Percentiles rank a stretch among this genome's conserved stretches.
Evolutionary conservation across 2,888 invertebrate species (phyloP).

Genomic region (Parnassius mnemosyne): DNA sequence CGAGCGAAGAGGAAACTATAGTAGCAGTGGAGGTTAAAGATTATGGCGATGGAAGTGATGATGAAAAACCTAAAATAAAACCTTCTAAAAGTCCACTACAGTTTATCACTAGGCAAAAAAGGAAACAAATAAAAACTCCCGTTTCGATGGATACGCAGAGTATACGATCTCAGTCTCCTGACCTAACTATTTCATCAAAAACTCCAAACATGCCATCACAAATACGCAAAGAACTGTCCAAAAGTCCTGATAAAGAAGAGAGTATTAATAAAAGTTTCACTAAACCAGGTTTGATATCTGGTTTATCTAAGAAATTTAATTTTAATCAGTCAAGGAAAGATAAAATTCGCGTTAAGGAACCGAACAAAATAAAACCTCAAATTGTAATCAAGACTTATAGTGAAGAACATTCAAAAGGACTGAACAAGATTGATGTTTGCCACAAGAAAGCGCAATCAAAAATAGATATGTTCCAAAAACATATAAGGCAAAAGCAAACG

Average conservation of each 20-base stretch:
- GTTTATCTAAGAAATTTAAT: conserved; percentile 61
- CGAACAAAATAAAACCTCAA: conserved; percentile 54
- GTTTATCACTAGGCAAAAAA: conserved; percentile 21
- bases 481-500: conserved; percentile 62
- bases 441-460: conserved; percentile 70
- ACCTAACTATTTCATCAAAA: conserved; percentile 43
- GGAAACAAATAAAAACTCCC: conserved; percentile 8
- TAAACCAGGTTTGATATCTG: conserved; percentile 60
- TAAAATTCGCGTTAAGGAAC: conserved; percentile 44
- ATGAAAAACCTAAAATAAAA: conserved; percentile 27
- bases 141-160: conserved; percentile 16
- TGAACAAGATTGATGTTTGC: conserved; percentile 66
- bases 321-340: conserved; percentile 65
- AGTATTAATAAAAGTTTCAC: conserved; percentile 32
- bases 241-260: conserved; percentile 32
- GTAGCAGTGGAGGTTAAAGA: conserved; percentile 49
- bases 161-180: conserved; percentile 20
- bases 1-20: conserved; percentile 67
- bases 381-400: conserved; percentile 69
- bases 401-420: conserved; percentile 59
- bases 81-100: conserved; percentile 29
- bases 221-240: conserved; percentile 28
- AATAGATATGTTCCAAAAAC: conserved; percentile 76
- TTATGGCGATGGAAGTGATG: conserved; percentile 36
- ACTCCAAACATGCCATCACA: conserved; percentile 47